Evolutionary conservation across 2,888 invertebrate species (phyloP).

Genomic region (Seira sanloemensis): DNA sequence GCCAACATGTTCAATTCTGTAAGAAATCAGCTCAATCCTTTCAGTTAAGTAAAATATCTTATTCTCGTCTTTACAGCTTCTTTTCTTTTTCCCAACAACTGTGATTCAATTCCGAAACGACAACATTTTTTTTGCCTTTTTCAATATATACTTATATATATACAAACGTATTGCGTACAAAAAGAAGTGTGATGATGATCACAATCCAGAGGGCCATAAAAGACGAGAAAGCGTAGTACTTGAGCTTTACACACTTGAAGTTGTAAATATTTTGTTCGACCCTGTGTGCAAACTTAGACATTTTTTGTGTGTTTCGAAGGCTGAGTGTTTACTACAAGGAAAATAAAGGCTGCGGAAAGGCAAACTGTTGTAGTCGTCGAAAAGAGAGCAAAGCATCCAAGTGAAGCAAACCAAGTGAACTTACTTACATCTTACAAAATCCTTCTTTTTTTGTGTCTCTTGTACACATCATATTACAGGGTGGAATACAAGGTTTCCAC

Average conservation of each 20-base stretch:
- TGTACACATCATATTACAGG: constrained; percentile 13
- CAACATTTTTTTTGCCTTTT: not conserved
- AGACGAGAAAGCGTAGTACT: not conserved
- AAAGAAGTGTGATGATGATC: constrained; percentile 20
- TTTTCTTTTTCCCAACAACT: not conserved
- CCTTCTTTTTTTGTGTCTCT: constrained; percentile 24
- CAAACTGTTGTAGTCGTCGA: constrained; percentile 34
- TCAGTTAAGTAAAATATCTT: not conserved
- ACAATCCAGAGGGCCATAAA: not conserved
- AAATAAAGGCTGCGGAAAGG: constrained; percentile 26
- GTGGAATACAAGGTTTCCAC: not conserved
- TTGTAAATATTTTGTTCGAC: constrained; percentile 11
- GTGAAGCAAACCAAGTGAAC: constrained; percentile 43
- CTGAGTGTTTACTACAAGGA: constrained; percentile 4
- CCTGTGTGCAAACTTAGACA: constrained; percentile 3
- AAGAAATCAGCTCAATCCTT: constrained; percentile 8
- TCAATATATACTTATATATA: too few species aligned
- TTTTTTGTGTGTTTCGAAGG: constrained; percentile 4
- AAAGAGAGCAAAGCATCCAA: constrained; percentile 39
- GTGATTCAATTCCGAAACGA: constrained; percentile 1
- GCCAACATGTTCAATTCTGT: not conserved
- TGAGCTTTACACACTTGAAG: constrained; percentile 2
- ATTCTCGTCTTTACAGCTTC: not conserved
- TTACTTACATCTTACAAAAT: not conserved
- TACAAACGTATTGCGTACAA: constrained; percentile 11